Percentiles rank a stretch among this genome's conserved stretches.
phyloP scores from a whole-genome alignment of 2,888 invertebrate species.

The Dolichopus griseipennis region DNA sequence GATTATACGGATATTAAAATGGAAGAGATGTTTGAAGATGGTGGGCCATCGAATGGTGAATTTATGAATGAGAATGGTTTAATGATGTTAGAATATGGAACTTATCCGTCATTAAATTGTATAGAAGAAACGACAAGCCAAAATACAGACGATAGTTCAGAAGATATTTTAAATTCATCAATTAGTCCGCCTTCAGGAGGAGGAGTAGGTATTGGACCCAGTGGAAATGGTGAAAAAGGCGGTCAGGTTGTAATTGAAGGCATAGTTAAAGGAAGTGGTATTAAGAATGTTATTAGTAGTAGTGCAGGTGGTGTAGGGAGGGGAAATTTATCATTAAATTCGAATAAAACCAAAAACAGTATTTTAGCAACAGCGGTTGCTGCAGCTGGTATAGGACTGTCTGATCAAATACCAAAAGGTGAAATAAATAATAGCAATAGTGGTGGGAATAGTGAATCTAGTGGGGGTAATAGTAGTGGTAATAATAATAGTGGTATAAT shows the following conservation, averaged over 20 bases:
- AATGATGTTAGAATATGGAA: conserved; percentile 5
- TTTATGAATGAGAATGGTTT: conserved; percentile 8
- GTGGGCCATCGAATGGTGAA: not conserved
- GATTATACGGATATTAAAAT: not conserved
- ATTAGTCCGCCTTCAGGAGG: not conserved
- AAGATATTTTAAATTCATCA: conserved; percentile 2
- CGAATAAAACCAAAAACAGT: conserved; percentile 20
- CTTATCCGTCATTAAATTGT: not conserved
- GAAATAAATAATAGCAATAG: conserved; percentile 13
- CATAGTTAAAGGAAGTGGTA: conserved; percentile 30
- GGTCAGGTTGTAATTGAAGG: conserved; percentile 30
- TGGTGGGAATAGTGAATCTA: conserved; percentile 23
- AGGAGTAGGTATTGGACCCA: not conserved
- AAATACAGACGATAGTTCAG: conserved; percentile 7
- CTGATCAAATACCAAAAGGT: conserved; percentile 14
- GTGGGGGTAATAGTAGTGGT: conserved; percentile 19
- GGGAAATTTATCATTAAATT: conserved; percentile 9
- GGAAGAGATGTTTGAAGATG: not conserved
- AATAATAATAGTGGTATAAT: conserved; percentile 17
- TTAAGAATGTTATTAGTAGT: conserved; percentile 18
- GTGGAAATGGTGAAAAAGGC: not conserved
- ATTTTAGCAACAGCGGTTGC: conserved; percentile 25
- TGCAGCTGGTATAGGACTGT: conserved; percentile 17
- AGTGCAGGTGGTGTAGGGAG: conserved; percentile 24
- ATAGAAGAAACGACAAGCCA: conserved; percentile 1